Evolutionary conservation across 2,888 invertebrate species (phyloP), one percentile per base, ranked within the genome.

Genomic region (Leptopilina myrica): DNA sequence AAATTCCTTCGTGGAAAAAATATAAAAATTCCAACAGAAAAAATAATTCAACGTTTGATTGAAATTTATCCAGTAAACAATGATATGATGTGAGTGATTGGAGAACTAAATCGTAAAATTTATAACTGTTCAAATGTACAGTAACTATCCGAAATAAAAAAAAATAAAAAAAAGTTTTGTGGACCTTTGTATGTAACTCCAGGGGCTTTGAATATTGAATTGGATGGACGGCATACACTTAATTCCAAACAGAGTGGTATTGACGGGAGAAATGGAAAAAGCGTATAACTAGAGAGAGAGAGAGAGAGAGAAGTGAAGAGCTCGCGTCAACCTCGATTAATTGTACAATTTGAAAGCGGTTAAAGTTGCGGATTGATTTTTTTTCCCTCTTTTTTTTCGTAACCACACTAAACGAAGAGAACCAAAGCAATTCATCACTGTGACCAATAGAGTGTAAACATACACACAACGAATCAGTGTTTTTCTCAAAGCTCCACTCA

Each of bases 301-400:
- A 40, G 56, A 33, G 9, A 56, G 73, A 40, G 33, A 40, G 56
- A 56, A n/a, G n/a, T 69, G 69, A 40, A 73, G 56, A 73, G 56
- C 40, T 73, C 8, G 56, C 53, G 73, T 73, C 73, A 59, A 26
- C 53, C 73, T 33, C 56, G 73, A 73, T 56, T 56, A 73, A 56
- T 73, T 11, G 73, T 40, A 73, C 73, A 59, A 73, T 73, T 73
- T 73, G 56, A 59, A 73, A 73, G 33, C 73, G 73, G 73, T 56
- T 73, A 59, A 73, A 73, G 73, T 59, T 73, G 56, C n/a, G 40
- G n/a, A 73, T 73, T 73, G 73, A 56, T 73, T 73, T 73, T 73
- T 59, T 73, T 12, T 12, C 12, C 4, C 12, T 49, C 11, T 49
- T 49, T 49, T 49, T 49, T 49, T 49, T 49, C 12, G 9, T 49